phyloP scores from a whole-genome alignment of 2,797 vertebrate species.

The Acanthurus lineatus region DNA sequence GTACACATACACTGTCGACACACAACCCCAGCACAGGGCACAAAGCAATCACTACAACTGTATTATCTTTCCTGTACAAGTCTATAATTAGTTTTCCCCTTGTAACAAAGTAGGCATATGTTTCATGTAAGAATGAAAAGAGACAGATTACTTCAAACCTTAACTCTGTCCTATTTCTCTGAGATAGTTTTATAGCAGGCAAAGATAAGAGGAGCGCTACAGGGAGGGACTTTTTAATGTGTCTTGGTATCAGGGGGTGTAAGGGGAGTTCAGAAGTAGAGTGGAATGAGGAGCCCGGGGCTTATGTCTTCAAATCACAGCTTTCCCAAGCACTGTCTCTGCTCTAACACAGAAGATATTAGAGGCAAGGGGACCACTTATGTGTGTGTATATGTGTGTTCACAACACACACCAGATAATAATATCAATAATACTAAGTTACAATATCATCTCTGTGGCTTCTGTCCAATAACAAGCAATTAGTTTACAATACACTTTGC shows the following conservation, averaged over 20 bases:
- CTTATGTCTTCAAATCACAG: conserved; percentile 78
- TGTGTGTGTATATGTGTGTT: conserved; percentile 50
- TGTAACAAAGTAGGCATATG: conserved; percentile 80
- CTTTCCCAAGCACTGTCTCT: conserved; percentile 73
- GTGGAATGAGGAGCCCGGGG: conserved; percentile 76
- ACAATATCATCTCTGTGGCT: conserved; percentile 56
- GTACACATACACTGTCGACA: conserved; percentile 68
- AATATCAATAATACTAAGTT: conserved; percentile 44
- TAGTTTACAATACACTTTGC: conserved; percentile 68
- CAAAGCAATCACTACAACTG: conserved; percentile 78
- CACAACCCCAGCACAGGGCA: conserved; percentile 53
- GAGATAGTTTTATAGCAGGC: conserved; percentile 76
- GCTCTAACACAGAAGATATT: conserved; percentile 60
- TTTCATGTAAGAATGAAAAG: conserved; percentile 81
- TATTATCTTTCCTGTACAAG: conserved; percentile 81
- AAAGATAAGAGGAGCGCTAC: conserved; percentile 79
- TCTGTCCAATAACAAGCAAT: conserved; percentile 61
- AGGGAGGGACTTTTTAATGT: conserved; percentile 77
- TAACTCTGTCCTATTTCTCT: conserved; percentile 76
- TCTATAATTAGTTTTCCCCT: conserved; percentile 83
- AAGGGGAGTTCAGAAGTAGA: conserved; percentile 75
- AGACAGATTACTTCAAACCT: conserved; percentile 80
- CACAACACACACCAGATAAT: conserved; percentile 40
- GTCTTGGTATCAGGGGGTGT: conserved; percentile 76
- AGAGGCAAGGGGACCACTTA: conserved; percentile 54